Evolutionary conservation across 2,797 vertebrate genomes (phyloP).

Genomic region (Rhynchonycteris naso): DNA sequence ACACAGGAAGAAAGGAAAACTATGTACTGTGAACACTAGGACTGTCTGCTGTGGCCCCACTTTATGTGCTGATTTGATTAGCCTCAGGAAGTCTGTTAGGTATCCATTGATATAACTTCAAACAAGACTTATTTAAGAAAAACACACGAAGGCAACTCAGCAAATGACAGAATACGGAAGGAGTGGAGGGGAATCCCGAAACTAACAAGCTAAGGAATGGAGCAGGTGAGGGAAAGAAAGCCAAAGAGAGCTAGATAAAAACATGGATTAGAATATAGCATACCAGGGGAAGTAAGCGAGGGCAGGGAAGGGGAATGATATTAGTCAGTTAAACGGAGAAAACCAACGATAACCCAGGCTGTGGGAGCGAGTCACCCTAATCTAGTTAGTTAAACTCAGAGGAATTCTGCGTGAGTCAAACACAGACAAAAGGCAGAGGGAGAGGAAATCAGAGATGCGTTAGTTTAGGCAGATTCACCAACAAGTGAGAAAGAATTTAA

Average conservation of each 20-base stretch:
- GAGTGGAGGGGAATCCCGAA: background rate
- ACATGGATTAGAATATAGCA: conserved; percentile 1
- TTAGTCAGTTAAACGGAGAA: background rate
- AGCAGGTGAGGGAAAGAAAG: background rate
- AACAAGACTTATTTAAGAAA: background rate
- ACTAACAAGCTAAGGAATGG: background rate
- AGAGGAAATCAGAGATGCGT: background rate
- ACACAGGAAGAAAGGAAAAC: background rate
- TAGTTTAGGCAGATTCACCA: background rate
- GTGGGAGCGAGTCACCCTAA: background rate
- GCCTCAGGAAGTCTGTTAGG: background rate
- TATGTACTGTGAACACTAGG: background rate
- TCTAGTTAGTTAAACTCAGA: background rate
- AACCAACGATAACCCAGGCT: background rate
- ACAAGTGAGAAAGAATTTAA: background rate
- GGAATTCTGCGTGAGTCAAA: conserved; percentile 23
- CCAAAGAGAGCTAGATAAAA: background rate
- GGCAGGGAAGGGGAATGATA: background rate
- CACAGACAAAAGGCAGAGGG: background rate
- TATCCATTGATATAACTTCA: background rate
- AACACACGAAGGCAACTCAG: background rate
- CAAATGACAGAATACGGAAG: background rate
- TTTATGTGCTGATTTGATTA: background rate
- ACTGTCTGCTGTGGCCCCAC: background rate
- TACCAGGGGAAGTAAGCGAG: background rate